A percentile compares a stretch with the other conserved stretches of the same genome.
These are phyloP conservation scores for Cynaeus angustus DNA, from an alignment of 2,888 invertebrate genomes.

Conservation along the genomic window DNA sequence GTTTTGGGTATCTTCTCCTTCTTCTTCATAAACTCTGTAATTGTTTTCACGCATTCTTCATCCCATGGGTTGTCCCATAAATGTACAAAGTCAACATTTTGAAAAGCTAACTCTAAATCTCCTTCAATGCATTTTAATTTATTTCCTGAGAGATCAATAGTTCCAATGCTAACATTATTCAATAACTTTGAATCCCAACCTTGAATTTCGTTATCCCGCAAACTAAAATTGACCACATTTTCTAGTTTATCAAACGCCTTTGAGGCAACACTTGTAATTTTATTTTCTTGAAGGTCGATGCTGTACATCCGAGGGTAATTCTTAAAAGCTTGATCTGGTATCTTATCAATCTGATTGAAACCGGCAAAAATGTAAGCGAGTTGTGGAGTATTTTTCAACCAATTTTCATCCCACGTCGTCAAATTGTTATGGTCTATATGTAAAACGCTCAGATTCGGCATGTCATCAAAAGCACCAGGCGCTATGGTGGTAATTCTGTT, in stretches of 20 bases:
- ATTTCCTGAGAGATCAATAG: constrained; percentile 20
- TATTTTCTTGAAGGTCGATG: constrained; percentile 45
- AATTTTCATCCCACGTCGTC: constrained; percentile 43
- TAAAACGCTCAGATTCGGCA: constrained; percentile 35
- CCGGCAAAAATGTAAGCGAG: constrained; percentile 39
- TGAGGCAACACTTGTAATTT: constrained; percentile 30
- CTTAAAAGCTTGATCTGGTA: constrained; percentile 47
- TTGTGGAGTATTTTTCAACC: constrained; percentile 46
- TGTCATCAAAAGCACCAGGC: constrained; percentile 44
- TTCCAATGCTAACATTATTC: constrained; percentile 11
- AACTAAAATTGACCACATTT: constrained; percentile 34
- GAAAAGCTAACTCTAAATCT: constrained; percentile 1
- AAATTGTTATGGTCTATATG: constrained; percentile 49
- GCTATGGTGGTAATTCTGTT: constrained; percentile 43
- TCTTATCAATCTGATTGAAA: constrained; percentile 47
- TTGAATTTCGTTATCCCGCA: constrained; percentile 39
- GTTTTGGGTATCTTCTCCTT: neutral
- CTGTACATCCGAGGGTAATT: constrained; percentile 45
- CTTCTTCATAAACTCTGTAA: neutral
- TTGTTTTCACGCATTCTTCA: constrained; percentile 10
- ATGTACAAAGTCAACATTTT: constrained; percentile 17
- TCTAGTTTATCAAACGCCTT: constrained; percentile 43
- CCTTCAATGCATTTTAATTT: constrained; percentile 19
- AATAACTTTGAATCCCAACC: constrained; percentile 1
- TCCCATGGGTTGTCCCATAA: constrained; percentile 21